phyloP scores from a whole-genome alignment of 2,888 invertebrate genomes.

The Cosmia pyralina region DNA sequence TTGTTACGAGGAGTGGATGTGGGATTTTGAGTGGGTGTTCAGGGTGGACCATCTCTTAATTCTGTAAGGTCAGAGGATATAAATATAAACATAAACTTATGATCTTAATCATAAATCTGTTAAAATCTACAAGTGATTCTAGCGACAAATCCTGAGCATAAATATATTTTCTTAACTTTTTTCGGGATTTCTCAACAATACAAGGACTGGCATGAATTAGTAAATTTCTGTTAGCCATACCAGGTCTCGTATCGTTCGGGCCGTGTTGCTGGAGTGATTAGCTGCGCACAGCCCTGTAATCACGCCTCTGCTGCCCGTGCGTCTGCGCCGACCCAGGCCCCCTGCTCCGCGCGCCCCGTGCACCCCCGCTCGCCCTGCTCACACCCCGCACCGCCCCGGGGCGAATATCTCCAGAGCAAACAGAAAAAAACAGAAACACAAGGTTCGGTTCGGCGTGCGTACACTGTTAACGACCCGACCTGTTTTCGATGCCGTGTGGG shows the following conservation, averaged over 20 bases:
- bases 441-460: slow-evolving; percentile 74
- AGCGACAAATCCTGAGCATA: neutral
- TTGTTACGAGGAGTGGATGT: neutral
- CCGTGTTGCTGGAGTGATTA: slow-evolving; percentile 87
- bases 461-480: slow-evolving; percentile 88
- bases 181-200: neutral
- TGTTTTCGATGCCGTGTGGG: slow-evolving; percentile 88
- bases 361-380: slow-evolving; percentile 60
- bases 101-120: too few species aligned
- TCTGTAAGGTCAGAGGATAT: neutral
- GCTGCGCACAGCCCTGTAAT: slow-evolving; percentile 87
- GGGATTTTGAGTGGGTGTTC: neutral
- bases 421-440: slow-evolving; percentile 81
- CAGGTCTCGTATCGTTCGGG: slow-evolving; percentile 67
- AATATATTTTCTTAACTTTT: neutral
- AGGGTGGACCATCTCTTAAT: neutral
- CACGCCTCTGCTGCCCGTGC: slow-evolving; percentile 87
- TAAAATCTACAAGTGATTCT: too few species aligned
- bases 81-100: neutral
- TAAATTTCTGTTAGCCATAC: slow-evolving; percentile 69
- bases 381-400: slow-evolving; percentile 72
- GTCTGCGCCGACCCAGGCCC: slow-evolving; percentile 84
- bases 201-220: neutral
- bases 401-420: slow-evolving; percentile 87
- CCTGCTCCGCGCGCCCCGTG: slow-evolving; percentile 46